phyloP scores from a whole-genome alignment of 2,888 invertebrate genomes.

The Nemotelus nigrinus region DNA sequence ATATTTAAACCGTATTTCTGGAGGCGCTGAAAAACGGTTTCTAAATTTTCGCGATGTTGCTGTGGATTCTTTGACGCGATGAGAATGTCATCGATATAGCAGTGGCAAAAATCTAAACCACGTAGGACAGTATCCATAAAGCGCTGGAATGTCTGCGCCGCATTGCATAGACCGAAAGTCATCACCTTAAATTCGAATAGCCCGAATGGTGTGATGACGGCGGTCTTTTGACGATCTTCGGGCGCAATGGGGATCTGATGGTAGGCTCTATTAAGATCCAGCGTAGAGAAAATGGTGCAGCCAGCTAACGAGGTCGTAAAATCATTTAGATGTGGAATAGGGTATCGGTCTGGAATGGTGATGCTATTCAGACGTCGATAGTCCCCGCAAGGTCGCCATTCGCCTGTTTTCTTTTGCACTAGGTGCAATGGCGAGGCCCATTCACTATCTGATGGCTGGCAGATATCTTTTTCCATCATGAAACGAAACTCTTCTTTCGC shows the following conservation, averaged over 20 bases:
- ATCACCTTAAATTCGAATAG: slow-evolving; percentile 55
- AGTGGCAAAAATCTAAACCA: slow-evolving; percentile 43
- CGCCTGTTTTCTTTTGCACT: slow-evolving; percentile 51
- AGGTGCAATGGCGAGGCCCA: slow-evolving; percentile 49
- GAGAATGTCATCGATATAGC: slow-evolving; percentile 52
- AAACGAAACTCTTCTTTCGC: slow-evolving; percentile 18
- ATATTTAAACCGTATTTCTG: slow-evolving; percentile 47
- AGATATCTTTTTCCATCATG: slow-evolving; percentile 22
- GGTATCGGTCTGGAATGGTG: slow-evolving; percentile 35
- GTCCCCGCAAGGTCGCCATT: slow-evolving; percentile 44
- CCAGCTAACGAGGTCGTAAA: slow-evolving; percentile 15
- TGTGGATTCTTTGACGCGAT: slow-evolving; percentile 49
- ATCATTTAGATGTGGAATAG: slow-evolving; percentile 35
- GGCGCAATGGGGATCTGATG: slow-evolving; percentile 16
- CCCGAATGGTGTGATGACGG: slow-evolving; percentile 55
- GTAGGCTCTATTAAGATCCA: slow-evolving; percentile 56
- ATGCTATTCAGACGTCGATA: slow-evolving; percentile 31
- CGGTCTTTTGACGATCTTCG: slow-evolving; percentile 2
- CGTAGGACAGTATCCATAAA: slow-evolving; percentile 52
- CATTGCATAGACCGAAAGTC: slow-evolving; percentile 53
- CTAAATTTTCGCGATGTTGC: slow-evolving; percentile 48
- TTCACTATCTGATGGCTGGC: slow-evolving; percentile 14
- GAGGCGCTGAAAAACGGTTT: not conserved
- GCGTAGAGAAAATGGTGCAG: slow-evolving; percentile 50
- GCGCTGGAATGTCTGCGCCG: slow-evolving; percentile 1